Evolutionary conservation across 2,113 vertebrate species (phyloP), one percentile per base, ranked within the genome.

Genomic region (Muscicapa adusta): DNA sequence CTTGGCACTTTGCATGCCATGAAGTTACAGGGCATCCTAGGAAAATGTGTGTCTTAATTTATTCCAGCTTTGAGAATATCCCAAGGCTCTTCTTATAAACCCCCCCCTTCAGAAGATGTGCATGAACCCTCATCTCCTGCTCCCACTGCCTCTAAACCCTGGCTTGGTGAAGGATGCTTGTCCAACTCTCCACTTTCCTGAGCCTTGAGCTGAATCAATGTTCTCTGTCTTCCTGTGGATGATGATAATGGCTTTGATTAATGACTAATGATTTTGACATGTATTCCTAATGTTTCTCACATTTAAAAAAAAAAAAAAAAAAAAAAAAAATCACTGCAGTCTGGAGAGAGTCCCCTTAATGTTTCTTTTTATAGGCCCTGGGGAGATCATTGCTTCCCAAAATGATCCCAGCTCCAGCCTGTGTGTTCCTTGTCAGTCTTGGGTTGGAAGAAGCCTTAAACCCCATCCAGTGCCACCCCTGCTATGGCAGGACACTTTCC

Each of bases 21-120:
- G 78, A 73, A 58, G 65, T 63, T 24, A 24, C n/a, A 70, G 86
- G 61, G 47, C 72, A 57, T 40, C 45, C 54, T 38, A 24, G 73
- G 83, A 82, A 85, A 93, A 84, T 33, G 14, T 13, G 22, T 61
- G n/a, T 82, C 88, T 85, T 91, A 73, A 77, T 75, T 38, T 74
- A 38, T 82, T 89, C 84, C 63, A 95, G 72, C 51, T 74, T 72
- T 20, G 43, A 95, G 82, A 10, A 56, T 85, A 36, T 56, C 33
- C 48, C 54, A 22, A 23, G 36, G 29, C 66, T 87, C 65, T 61
- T 70, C 65, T 58, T 68, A 50, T 67, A 38, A 78, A 57, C 47
- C 79, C 2, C 48, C 17, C 26, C 8, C 34, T 65, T 29, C 45
- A 28, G 66, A 73, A 53, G 45, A 33, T 26, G n/a, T 45, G 48